Evolutionary conservation across 53 echinoderm and acorn worm genomes (phyloP).

Genomic region (Paelopatides confundens): DNA sequence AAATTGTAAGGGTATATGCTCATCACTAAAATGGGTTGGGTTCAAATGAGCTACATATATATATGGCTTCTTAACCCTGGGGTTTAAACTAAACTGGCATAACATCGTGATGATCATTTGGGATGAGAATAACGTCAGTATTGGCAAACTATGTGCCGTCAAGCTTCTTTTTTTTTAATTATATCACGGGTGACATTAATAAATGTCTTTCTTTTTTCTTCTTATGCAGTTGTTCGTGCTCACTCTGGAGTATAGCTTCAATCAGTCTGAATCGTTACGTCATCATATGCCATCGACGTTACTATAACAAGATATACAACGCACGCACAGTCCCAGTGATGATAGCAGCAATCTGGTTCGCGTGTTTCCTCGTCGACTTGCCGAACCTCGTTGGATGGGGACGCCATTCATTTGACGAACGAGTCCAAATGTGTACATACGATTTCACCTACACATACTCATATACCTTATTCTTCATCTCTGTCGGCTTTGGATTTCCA

Average conservation of each 20-base stretch:
- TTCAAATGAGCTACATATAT: no score
- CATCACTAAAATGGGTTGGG: no score
- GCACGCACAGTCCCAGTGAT: conserved; percentile 68
- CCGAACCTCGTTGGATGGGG: conserved; percentile 90
- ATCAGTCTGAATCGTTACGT: conserved; percentile 89
- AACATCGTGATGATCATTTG: no score
- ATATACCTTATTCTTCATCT: conserved; percentile 77
- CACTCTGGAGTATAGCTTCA: conserved; percentile 77
- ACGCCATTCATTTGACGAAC: conserved; percentile 71
- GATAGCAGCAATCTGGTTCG: conserved; percentile 65
- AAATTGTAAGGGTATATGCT: no score
- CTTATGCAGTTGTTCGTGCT: conserved; percentile 71
- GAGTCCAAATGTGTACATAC: conserved; percentile 82
- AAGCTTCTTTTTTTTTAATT: no score
- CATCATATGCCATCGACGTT: conserved; percentile 70
- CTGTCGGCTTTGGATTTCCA: conserved; percentile 64
- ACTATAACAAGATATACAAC: conserved; percentile 75
- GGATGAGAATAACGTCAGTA: no score
- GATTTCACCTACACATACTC: conserved; percentile 68
- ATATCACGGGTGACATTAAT: neutral
- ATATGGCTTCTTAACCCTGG: no score
- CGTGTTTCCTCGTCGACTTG: conserved; percentile 77
- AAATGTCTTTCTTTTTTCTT: neutral
- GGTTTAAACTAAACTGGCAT: no score
- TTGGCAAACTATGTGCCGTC: no score